Conservation (phyloP, 1,140 invertebrate species). For the Dreissena polymorpha region DNA sequence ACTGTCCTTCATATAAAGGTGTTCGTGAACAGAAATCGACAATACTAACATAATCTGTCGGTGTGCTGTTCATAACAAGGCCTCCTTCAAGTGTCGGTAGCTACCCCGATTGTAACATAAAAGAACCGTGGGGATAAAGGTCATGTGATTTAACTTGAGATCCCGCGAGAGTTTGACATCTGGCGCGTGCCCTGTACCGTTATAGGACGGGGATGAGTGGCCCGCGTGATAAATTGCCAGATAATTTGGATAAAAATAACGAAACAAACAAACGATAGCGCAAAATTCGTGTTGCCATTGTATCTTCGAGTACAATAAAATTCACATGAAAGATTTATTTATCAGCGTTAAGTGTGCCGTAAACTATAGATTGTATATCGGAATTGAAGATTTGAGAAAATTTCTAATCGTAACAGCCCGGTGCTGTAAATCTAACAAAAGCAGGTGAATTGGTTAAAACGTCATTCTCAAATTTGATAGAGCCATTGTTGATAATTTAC, state of each 20-base stretch:
- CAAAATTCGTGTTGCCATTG: conserved; percentile 18
- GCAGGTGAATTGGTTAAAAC: conserved; percentile 43
- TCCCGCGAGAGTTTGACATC: conserved; percentile 54
- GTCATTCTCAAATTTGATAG: conserved; percentile 29
- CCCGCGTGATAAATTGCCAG: conserved; percentile 20
- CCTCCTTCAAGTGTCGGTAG: conserved; percentile 29
- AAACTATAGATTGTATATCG: conserved; percentile 50
- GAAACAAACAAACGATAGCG: conserved; percentile 33
- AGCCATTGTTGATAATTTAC: not conserved
- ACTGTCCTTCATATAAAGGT: no score
- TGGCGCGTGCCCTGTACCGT: conserved; percentile 54
- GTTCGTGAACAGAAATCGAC: not conserved
- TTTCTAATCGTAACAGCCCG: conserved; percentile 46
- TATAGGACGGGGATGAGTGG: conserved; percentile 38
- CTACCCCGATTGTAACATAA: conserved; percentile 30
- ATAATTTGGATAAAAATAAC: conserved; percentile 52
- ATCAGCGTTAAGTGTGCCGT: conserved; percentile 39
- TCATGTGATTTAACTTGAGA: conserved; percentile 44
- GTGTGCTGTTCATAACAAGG: conserved; percentile 17
- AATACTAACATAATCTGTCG: not conserved
- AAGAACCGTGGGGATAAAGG: conserved; percentile 18
- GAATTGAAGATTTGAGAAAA: conserved; percentile 41
- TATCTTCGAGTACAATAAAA: conserved; percentile 21
- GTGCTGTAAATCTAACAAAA: conserved; percentile 10
- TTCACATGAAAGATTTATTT: conserved; percentile 53